A percentile compares a stretch with the other conserved stretches of the same genome.
phyloP scores from a whole-genome alignment of 2,113 vertebrate species.

The Trinectes maculatus region DNA sequence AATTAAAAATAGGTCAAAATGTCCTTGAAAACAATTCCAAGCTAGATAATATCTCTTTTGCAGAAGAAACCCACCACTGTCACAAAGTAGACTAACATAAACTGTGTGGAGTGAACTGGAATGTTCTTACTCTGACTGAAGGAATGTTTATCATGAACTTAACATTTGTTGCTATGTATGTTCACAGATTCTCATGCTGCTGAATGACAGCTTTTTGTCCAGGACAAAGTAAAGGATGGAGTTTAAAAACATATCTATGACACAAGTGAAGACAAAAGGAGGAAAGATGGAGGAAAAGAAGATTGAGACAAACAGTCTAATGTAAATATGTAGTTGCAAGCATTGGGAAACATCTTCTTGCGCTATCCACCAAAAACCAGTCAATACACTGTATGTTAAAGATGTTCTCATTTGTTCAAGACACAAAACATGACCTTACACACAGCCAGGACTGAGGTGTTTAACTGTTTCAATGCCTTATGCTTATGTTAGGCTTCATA shows the following conservation, averaged over 20 bases:
- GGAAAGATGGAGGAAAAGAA: constrained; percentile 1
- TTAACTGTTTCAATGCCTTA: too few species aligned
- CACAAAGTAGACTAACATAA: constrained; percentile 9
- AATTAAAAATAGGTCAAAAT: constrained; percentile 18
- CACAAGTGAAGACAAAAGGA: constrained; percentile 19
- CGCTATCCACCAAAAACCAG: too few species aligned
- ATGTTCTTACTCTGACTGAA: constrained; percentile 40
- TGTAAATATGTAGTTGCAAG: too few species aligned
- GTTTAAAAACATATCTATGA: too few species aligned
- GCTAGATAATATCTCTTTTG: constrained; percentile 5
- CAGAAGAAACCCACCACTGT: neutral
- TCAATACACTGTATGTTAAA: too few species aligned
- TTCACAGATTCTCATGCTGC: neutral
- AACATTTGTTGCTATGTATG: neutral
- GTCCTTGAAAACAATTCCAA: constrained; percentile 29
- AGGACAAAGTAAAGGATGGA: too few species aligned
- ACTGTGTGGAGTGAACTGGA: neutral
- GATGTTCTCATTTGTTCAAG: too few species aligned
- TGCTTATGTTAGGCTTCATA: too few species aligned
- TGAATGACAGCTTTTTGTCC: constrained; percentile 15
- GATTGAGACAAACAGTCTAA: too few species aligned
- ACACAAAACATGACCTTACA: too few species aligned
- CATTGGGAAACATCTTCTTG: too few species aligned
- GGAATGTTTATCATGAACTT: constrained; percentile 51
- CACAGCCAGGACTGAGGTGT: too few species aligned